Base-by-base conservation (phyloP, 2,888 invertebrate species). In the Drosophila affinis region DNA sequence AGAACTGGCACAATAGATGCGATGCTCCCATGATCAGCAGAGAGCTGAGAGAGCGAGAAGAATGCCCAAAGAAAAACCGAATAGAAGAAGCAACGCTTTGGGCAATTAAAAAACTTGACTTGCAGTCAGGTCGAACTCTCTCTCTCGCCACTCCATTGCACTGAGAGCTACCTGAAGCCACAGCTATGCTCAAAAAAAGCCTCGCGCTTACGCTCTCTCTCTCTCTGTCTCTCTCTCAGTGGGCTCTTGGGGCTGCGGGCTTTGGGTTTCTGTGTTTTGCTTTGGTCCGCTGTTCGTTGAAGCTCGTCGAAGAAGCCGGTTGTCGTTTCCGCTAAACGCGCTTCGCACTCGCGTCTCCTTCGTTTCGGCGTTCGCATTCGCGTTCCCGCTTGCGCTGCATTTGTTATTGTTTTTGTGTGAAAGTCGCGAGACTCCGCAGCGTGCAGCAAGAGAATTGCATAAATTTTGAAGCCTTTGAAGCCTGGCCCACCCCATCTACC, bases 1-100 rank as follows among this genome's bases (percentile, higher is more conserved):
- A 81, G 88, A 83, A 88, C 79, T 87, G 70, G 84, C 75, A 82
- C 88, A 82, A 81, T 81, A 82, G 83, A 82, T 73, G 65, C 72
- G 83, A 80, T 73, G 65, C 76, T 72, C 14, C 39, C 39, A 39
- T n/a, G n/a, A 72, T 29, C 29, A 29, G 0, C 24, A 51, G 34
- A 39, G 39, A 65, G 64, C 44, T 54, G 12, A 39, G 59, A 44
- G 67, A 27, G 65, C 17, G 17, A 59, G 57, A 59, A 72, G 39
- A 63, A 63, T 12, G 75, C 60, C 62, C 53, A 77, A 64, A 64
- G 71, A 61, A 80, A 76, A 75, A 51, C 62, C 54, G 60, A 62
- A 75, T 46, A 87, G 77, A 84, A 81, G 85, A 69, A 46, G 51
- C 74, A 77, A 76, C 69, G 87, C 87, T 72, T 71, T 63, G 64